phyloP scores from a whole-genome alignment of 2,888 invertebrate species.

The Dynastes hyllus region DNA sequence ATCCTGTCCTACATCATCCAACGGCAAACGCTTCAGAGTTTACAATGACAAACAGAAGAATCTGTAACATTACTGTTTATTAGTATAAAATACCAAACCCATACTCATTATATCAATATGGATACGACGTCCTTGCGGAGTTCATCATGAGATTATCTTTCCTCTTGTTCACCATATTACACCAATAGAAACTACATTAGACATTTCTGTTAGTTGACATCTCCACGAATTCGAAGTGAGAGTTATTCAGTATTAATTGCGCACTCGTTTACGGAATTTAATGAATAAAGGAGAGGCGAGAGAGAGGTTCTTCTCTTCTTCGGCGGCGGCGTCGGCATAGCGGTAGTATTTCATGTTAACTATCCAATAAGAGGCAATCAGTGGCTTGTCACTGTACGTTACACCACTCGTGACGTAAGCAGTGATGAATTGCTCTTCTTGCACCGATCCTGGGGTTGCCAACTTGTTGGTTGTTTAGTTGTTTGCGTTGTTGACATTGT shows the following conservation, averaged over 20 bases:
- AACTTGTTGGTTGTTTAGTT: conserved; percentile 68
- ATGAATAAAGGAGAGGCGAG: conserved; percentile 23
- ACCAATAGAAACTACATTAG: background rate
- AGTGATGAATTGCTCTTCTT: conserved; percentile 70
- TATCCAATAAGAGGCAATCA: conserved; percentile 74
- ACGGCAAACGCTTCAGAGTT: no score
- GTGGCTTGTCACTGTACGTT: conserved; percentile 71
- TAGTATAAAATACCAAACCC: no score
- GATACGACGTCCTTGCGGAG: no score
- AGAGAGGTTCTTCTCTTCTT: conserved; percentile 17
- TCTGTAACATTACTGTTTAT: no score
- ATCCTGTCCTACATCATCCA: no score
- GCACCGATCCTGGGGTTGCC: conserved; percentile 66
- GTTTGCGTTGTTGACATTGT: conserved; percentile 60
- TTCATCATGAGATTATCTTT: no score
- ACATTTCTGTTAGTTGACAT: background rate
- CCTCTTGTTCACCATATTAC: background rate
- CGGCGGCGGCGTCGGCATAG: conserved; percentile 34
- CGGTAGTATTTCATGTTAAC: conserved; percentile 66
- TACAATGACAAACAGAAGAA: no score
- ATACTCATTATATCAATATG: no score
- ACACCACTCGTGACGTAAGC: conserved; percentile 68
- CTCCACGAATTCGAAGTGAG: background rate
- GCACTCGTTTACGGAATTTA: conserved; percentile 37
- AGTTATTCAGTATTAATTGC: conserved; percentile 38